These are phyloP conservation scores for Campaea margaritaria DNA, from an alignment of 2,888 invertebrate genomes.

Conservation along the genomic window DNA sequence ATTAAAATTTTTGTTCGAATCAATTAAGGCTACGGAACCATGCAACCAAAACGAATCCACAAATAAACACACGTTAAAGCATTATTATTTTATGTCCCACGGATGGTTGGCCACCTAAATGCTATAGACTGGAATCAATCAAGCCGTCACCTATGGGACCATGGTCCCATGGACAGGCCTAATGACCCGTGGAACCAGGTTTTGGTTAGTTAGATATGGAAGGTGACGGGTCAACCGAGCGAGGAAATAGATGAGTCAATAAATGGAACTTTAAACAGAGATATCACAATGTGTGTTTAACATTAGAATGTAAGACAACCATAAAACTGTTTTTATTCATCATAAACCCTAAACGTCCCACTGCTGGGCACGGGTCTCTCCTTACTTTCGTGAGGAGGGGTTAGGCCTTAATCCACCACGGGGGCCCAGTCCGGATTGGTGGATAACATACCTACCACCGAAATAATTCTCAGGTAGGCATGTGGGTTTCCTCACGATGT, in stretches of 20 bases:
- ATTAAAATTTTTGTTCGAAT: too few relatives aligned
- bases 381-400: too few relatives aligned
- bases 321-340: too few relatives aligned
- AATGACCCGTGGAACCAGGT: conserved; percentile 38
- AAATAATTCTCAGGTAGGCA: too few relatives aligned
- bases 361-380: too few relatives aligned
- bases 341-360: too few relatives aligned
- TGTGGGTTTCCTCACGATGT: too few relatives aligned
- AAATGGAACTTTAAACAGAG: conserved; percentile 1
- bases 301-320: too few relatives aligned
- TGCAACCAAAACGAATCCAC: conserved; percentile 13
- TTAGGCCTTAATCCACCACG: too few relatives aligned
- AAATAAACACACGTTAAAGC: conserved; percentile 11
- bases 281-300: not conserved
- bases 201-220: conserved; percentile 40
- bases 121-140: conserved; percentile 47
- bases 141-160: conserved; percentile 42
- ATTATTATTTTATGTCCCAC: conserved; percentile 38
- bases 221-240: conserved; percentile 24
- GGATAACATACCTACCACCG: too few relatives aligned
- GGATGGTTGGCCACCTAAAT: conserved; percentile 45
- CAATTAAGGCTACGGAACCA: conserved; percentile 5
- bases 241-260: conserved; percentile 11
- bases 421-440: too few relatives aligned
- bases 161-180: conserved; percentile 23